Percentiles rank a stretch among this genome's conserved stretches.
Conservation (phyloP, 2,113 vertebrate genomes). For the Irena cyanogastra region DNA sequence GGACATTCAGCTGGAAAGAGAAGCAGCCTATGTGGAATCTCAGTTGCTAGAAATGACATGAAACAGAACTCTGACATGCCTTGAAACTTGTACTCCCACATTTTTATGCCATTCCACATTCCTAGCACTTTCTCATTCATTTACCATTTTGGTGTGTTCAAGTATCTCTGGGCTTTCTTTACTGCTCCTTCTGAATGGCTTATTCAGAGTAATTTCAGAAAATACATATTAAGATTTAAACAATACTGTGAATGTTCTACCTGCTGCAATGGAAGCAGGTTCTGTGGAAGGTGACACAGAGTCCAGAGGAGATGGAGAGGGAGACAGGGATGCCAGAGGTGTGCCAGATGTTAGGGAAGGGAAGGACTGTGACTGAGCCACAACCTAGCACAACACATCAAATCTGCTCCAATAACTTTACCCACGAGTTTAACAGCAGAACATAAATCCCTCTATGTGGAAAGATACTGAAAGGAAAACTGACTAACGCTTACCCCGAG, state of each 20-base stretch:
- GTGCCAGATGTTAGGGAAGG: not conserved
- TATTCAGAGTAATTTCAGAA: not conserved
- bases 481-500: rapidly evolving
- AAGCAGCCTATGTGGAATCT: not conserved
- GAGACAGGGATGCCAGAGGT: not conserved
- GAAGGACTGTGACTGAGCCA: rapidly evolving
- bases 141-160: rapidly evolving
- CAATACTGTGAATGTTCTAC: rapidly evolving
- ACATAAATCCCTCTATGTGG: rapidly evolving
- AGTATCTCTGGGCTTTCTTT: not conserved
- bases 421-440: too few relatives aligned
- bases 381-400: rapidly evolving
- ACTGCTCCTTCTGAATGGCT: not conserved
- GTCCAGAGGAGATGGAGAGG: not conserved
- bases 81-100: not conserved
- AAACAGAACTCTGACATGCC: not conserved
- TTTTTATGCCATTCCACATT: not conserved
- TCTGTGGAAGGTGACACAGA: rapidly evolving
- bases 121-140: not conserved
- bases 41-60: rapidly evolving
- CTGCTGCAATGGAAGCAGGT: rapidly evolving
- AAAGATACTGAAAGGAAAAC: not conserved
- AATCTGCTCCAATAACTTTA: rapidly evolving
- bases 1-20: not conserved
- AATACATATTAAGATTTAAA: rapidly evolving